A percentile compares a stretch with the other conserved stretches of the same genome.
Evolutionary conservation across 2,888 invertebrate species (phyloP).

Genomic region (Archips xylosteana): DNA sequence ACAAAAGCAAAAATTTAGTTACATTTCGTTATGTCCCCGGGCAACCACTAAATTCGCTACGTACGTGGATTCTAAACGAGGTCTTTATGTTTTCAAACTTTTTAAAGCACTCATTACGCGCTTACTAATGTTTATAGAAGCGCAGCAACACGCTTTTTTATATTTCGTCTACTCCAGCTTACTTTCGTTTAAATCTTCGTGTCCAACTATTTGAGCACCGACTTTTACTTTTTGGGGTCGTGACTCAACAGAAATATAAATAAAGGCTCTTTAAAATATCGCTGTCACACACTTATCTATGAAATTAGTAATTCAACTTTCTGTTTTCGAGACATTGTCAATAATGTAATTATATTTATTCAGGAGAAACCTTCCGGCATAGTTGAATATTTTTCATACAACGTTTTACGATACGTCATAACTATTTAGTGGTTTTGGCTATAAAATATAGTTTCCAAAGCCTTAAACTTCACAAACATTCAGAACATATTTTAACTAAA

Average conservation of each 20-base stretch:
- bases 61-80: conserved; percentile 55
- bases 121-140: conserved; percentile 46
- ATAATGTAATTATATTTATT: neutral
- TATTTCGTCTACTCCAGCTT: conserved; percentile 48
- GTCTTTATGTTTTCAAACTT: conserved; percentile 52
- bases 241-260: conserved; percentile 59
- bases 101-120: conserved; percentile 27
- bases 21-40: conserved; percentile 52
- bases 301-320: conserved; percentile 28
- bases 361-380: neutral
- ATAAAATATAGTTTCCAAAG: neutral
- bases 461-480: neutral
- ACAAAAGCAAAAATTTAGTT: conserved; percentile 51
- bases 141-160: conserved; percentile 46
- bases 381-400: neutral
- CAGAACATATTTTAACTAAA: neutral
- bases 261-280: conserved; percentile 36
- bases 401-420: neutral
- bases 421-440: no score
- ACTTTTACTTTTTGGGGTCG: conserved; percentile 72
- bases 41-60: conserved; percentile 60
- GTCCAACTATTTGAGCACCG: conserved; percentile 56
- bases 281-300: conserved; percentile 19
- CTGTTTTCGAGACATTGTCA: conserved; percentile 7
- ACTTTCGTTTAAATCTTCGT: conserved; percentile 58